A percentile compares a stretch with the other conserved stretches of the same genome.
phyloP scores from a whole-genome alignment of 2,797 vertebrate genomes.

The Smutsia temminckii region DNA sequence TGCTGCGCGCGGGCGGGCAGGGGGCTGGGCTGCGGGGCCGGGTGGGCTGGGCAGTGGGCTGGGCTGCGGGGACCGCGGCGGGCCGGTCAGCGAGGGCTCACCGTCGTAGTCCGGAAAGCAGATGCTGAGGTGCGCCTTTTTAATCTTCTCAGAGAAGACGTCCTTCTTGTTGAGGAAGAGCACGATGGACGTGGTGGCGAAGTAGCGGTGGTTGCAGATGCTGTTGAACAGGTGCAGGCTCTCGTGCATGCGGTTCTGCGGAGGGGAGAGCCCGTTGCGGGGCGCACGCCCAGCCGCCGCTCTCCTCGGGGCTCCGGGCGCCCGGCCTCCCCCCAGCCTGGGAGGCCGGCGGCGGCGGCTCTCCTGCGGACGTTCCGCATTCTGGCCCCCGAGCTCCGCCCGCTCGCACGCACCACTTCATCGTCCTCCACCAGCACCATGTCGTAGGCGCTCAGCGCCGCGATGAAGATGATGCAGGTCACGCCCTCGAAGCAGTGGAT shows the following conservation, averaged over 20 bases:
- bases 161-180: constrained; percentile 99
- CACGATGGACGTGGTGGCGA: constrained; percentile 95
- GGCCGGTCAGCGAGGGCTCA: constrained; percentile 78
- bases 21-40: not conserved
- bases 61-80: not conserved
- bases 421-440: constrained; percentile 99
- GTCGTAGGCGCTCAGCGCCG: constrained; percentile 97
- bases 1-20: too few relatives aligned
- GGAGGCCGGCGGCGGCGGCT: too few relatives aligned
- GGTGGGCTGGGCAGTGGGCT: not conserved
- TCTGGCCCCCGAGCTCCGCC: too few relatives aligned
- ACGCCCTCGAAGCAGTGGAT: constrained; percentile 99
- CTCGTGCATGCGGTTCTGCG: constrained; percentile 99
- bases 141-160: constrained; percentile 97
- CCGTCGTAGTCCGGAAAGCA: constrained; percentile 99
- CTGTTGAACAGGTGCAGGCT: constrained; percentile 99
- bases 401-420: constrained; percentile 91
- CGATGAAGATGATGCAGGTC: constrained; percentile 99
- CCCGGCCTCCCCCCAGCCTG: not conserved
- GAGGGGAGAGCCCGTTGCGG: not conserved
- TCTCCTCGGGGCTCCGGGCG: too few relatives aligned
- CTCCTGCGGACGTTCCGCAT: too few relatives aligned
- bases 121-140: constrained; percentile 98
- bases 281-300: too few relatives aligned
- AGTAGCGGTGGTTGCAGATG: constrained; percentile 99